Evolutionary conservation across 2,888 invertebrate species (phyloP), one percentile per base, ranked within the genome.

Genomic region (Emmelina monodactyla): DNA sequence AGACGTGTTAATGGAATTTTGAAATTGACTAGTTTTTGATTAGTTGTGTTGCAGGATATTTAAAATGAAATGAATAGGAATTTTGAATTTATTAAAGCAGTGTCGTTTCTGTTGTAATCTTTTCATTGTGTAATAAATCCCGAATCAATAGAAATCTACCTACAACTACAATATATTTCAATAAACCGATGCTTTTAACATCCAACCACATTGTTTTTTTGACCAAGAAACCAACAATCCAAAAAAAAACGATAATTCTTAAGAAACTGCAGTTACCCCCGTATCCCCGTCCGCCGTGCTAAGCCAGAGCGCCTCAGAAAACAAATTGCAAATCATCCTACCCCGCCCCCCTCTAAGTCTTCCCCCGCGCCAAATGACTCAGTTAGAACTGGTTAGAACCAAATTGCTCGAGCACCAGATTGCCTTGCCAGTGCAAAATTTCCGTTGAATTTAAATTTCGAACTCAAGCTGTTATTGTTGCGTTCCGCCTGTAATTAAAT

Each of bases 311-410:
- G 66, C 62, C 58, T 58, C 60, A 73, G 75, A 79, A 76, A 79
- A 79, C 79, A 79, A 78, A 79, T 79, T 79, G 70, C 73, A 75
- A 78, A 78, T 79, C 76, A 78, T 75, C 76, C 69, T 62, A n/a
- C n/a, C 54, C 42, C 42, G 37, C 45, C 51, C 52, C 53, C 51
- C 60, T 53, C 58, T 51, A 67, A 67, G 67, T 67, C 62, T 58
- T 44, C 42, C 43, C 50, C 50, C 47, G 44, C 55, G 53, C 64
- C 70, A 75, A 73, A 76, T 75, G 76, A 75, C 67, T 79, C 76
- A 70, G 73, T 78, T 73, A 73, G 62, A 60, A 55, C 78, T 76
- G 70, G 73, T 78, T 73, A 73, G 62, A 60, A 55, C 61, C 62
- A 73, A 78, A 78, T 78, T 78, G 75, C 75, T 62, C 51, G 50